Percentiles rank a stretch among this genome's conserved stretches.
phyloP scores from a whole-genome alignment of 2,797 vertebrate species.

The Siniperca obscura region DNA sequence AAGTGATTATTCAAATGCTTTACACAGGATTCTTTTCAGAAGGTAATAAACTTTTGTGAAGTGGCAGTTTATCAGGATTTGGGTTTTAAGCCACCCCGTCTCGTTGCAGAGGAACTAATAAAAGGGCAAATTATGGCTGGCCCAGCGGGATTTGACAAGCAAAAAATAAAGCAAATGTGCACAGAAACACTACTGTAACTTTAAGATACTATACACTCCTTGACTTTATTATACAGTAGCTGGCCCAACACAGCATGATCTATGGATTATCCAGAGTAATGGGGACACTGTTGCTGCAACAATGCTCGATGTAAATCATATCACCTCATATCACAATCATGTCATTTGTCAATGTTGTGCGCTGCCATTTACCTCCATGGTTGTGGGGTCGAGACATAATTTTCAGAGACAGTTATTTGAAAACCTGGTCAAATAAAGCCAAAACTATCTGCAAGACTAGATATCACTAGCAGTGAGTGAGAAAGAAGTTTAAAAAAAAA shows the following conservation, averaged over 20 bases:
- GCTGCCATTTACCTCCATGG: neutral
- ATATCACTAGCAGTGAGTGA: neutral
- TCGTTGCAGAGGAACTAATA: neutral
- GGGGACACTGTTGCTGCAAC: neutral
- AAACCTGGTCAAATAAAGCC: neutral
- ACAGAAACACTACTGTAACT: neutral
- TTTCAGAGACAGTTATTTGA: neutral
- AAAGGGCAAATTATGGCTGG: neutral
- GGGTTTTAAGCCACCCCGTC: neutral
- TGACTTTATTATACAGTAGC: neutral
- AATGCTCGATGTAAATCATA: neutral
- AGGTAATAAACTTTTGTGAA: neutral
- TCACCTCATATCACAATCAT: too few relatives aligned
- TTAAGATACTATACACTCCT: neutral
- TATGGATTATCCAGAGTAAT: neutral
- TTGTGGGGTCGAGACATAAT: neutral
- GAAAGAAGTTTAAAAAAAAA: neutral
- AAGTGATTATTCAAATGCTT: conserved; percentile 2
- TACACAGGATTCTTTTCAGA: neutral
- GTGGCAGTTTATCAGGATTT: neutral
- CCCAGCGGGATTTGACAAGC: neutral
- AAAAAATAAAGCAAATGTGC: neutral
- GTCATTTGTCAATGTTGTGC: neutral
- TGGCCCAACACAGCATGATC: neutral
- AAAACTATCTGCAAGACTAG: too few relatives aligned